phyloP scores from a whole-genome alignment of 2,113 vertebrate genomes.

The Ariopsis seemanni region DNA sequence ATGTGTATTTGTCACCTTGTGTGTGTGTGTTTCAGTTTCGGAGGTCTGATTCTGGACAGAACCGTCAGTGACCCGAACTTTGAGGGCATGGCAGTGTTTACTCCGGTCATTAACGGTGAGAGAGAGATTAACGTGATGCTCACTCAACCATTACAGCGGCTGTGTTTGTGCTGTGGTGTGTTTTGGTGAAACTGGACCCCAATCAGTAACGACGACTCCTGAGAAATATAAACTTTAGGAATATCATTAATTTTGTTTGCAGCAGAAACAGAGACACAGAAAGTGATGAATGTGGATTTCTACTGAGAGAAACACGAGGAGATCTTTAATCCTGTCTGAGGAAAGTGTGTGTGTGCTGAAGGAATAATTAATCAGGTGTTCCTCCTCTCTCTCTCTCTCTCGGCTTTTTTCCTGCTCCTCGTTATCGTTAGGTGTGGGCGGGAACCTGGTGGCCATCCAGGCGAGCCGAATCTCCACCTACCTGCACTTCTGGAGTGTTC shows the following conservation, averaged over 20 bases:
- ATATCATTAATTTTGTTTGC: no score
- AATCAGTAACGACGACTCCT: no score
- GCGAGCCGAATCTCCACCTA: slow-evolving; percentile 94
- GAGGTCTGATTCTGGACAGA: slow-evolving; percentile 88
- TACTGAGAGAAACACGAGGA: no score
- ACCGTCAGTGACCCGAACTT: slow-evolving; percentile 82
- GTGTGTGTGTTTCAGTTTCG: slow-evolving; percentile 73
- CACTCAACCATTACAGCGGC: no score
- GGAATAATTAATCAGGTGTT: no score
- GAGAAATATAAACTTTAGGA: no score
- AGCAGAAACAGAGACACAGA: no score
- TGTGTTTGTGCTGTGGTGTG: no score
- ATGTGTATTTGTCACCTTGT: neutral
- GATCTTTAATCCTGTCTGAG: no score
- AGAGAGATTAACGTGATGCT: neutral
- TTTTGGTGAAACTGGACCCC: no score
- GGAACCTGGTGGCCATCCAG: slow-evolving; percentile 95
- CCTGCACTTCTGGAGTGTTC: slow-evolving; percentile 88
- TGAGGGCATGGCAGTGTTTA: slow-evolving; percentile 88
- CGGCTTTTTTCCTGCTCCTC: neutral
- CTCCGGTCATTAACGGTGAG: slow-evolving; percentile 90
- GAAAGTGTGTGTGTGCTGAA: no score
- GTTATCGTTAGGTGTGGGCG: slow-evolving; percentile 79
- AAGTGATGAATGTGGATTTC: no score
- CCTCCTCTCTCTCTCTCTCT: neutral